Evolutionary conservation across 2,797 vertebrate genomes (phyloP), one percentile per base, ranked within the genome.

Genomic region (Pogoniulus pusillus): DNA sequence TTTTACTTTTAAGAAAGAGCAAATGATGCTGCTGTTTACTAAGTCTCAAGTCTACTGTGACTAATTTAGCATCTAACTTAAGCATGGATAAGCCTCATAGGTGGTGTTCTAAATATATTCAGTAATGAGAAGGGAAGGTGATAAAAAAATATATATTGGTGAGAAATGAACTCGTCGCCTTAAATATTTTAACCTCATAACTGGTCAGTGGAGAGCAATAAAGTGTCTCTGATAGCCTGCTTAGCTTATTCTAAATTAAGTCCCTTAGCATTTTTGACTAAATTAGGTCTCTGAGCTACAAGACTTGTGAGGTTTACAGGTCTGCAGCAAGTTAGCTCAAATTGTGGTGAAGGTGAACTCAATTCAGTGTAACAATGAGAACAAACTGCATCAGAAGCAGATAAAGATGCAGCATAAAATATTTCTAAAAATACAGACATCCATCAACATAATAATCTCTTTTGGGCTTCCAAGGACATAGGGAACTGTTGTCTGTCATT

Each of bases 21-120:
- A 93, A 95, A 91, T 85, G 2, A 74, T 81, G 43, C 32, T 71
- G 51, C 9, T 88, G 53, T 89, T 93, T 82, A 90, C 51, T 29
- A 71, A 77, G 39, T 69, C 68, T 76, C 53, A 82, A 79, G 39
- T 70, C 78, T 77, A 54, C 57, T 66, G 68, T 92, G 75, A 87
- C 57, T 94, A 68, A 90, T 90, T 89, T 74, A 85, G 20, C 39
- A 60, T 69, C 55, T 90, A 64, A 85, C 49, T 86, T 51, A 78
- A 35, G 60, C 71, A 63, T 66, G 37, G 37, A 8, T 73, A 76
- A 73, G 20, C 43, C 43, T 89, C 64, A 70, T 43, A 63, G 1
- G 2, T 68, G 81, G 53, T 34, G 29, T 63, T 89, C 35, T 76
- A 78, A 85, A 53, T 72, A 65, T 9, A 17, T 37, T 39, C 27